Evolutionary conservation across 2,797 vertebrate genomes (phyloP).

Genomic region (Linurgus olivaceus): DNA sequence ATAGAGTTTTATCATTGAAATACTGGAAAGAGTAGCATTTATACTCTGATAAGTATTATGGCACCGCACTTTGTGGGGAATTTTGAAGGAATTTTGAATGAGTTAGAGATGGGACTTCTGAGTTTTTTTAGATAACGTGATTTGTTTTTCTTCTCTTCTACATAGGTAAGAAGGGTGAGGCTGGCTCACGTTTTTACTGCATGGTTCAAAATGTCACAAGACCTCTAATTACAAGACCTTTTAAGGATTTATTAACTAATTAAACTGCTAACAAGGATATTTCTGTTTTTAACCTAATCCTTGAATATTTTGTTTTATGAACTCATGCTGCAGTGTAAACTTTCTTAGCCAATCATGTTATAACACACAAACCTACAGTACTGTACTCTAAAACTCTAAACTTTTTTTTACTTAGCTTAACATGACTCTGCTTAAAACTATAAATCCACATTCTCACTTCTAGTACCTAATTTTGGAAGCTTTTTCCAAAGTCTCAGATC

Average conservation of each 20-base stretch:
- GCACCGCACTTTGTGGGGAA: not conserved
- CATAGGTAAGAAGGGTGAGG: not conserved
- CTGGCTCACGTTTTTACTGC: not conserved
- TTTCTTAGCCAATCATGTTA: not conserved
- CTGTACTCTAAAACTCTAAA: not conserved
- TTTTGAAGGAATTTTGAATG: not conserved
- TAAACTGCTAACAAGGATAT: not conserved
- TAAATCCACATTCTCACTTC: not conserved
- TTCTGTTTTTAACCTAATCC: not conserved
- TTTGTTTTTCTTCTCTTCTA: not conserved
- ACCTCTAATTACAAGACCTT: not conserved
- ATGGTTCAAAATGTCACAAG: not conserved
- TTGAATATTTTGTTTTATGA: not conserved
- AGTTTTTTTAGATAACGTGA: not conserved
- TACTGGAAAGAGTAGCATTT: not conserved
- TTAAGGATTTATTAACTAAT: not conserved
- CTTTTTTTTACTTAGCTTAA: not conserved
- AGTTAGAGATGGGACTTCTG: not conserved
- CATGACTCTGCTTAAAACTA: not conserved
- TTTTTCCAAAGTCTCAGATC: not conserved
- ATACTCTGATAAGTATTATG: not conserved
- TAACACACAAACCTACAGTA: not conserved
- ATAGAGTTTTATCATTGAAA: not conserved
- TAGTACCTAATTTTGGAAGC: not conserved
- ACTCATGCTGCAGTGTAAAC: not conserved